These are phyloP conservation scores for Scylla paramamosain DNA, from an alignment of 1,140 invertebrate genomes.

Conservation along the genomic window DNA sequence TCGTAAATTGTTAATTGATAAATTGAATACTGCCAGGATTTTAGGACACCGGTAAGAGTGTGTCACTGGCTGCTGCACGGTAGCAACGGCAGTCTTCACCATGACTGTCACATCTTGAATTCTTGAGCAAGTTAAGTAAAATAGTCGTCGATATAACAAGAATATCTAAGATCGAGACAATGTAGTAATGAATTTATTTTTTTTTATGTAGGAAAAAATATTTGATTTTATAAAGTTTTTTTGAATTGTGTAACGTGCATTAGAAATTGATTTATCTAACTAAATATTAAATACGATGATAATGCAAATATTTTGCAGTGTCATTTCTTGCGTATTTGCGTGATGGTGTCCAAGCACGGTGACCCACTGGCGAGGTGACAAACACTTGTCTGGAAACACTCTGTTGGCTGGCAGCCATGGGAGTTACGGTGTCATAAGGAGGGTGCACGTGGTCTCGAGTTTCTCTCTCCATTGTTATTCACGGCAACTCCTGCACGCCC, in stretches of 20 bases:
- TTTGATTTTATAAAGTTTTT: too few relatives aligned
- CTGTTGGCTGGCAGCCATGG: not conserved
- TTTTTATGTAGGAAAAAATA: too few relatives aligned
- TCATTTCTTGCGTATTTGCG: not conserved
- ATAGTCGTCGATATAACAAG: not conserved
- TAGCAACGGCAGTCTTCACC: too few relatives aligned
- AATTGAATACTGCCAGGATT: too few relatives aligned
- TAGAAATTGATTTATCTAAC: not conserved
- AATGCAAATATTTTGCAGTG: not conserved
- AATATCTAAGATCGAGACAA: not conserved
- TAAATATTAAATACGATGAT: not conserved
- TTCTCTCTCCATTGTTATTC: not conserved
- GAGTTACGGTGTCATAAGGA: not conserved
- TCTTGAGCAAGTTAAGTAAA: not conserved
- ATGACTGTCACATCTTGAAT: too few relatives aligned
- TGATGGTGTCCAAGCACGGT: not conserved
- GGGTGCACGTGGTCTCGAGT: not conserved
- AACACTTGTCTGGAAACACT: not conserved
- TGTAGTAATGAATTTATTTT: too few relatives aligned
- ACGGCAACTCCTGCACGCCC: not conserved
- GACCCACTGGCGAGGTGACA: not conserved
- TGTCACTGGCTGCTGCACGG: too few relatives aligned
- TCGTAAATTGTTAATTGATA: not conserved
- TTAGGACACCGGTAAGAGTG: too few relatives aligned
- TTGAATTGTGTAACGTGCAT: too few relatives aligned